Percentiles rank a stretch among this genome's conserved stretches.
phyloP scores from a whole-genome alignment of 2,888 invertebrate genomes.

The Acanthosepion esculentum region DNA sequence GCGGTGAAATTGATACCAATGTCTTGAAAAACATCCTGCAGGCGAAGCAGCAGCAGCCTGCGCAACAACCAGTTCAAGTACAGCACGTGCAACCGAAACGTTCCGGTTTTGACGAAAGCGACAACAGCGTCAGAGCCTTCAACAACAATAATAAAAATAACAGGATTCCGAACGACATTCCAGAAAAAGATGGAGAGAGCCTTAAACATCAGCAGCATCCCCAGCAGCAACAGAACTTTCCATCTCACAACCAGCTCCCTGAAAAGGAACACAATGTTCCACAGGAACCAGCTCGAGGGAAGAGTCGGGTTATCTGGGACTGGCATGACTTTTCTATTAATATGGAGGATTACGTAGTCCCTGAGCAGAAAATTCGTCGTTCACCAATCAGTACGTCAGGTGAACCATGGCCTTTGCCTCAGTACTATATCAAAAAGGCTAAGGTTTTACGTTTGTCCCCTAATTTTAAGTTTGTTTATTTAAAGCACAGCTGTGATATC shows the following conservation, averaged over 20 bases:
- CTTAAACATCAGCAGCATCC: not conserved
- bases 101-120: not conserved
- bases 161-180: not conserved
- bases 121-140: not conserved
- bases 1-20: conserved; percentile 1
- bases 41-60: not conserved
- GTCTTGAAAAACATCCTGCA: not conserved
- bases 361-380: conserved; percentile 70
- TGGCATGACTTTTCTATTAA: conserved; percentile 69
- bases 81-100: not conserved
- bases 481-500: conserved; percentile 78
- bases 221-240: not conserved
- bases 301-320: conserved; percentile 65
- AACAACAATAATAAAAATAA: not conserved
- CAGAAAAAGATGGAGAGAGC: not conserved
- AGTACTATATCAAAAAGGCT: conserved; percentile 74
- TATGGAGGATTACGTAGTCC: conserved; percentile 66
- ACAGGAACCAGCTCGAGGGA: conserved; percentile 52
- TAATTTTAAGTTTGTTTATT: conserved; percentile 60
- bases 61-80: not conserved
- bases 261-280: conserved; percentile 4
- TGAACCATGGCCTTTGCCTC: conserved; percentile 83
- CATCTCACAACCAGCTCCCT: not conserved
- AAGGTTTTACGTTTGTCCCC: conserved; percentile 64
- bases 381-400: conserved; percentile 76